Conservation (phyloP, 2,888 invertebrate genomes). For the Euzophera pinguis region DNA sequence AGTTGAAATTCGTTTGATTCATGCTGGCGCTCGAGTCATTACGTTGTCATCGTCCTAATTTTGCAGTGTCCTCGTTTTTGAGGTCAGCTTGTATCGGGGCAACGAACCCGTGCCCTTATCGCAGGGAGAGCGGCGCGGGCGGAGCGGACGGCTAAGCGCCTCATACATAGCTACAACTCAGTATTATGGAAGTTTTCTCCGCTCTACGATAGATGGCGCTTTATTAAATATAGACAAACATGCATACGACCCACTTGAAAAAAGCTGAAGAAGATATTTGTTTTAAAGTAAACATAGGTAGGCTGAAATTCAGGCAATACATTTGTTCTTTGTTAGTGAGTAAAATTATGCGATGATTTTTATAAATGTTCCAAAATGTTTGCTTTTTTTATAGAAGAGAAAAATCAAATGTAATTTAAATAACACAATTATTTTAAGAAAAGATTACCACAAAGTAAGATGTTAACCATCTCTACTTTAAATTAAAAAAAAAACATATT, state of each 20-base stretch:
- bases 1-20: conserved; percentile 51
- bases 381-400: too few species aligned
- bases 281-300: too few species aligned
- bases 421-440: too few species aligned
- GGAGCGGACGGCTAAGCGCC: conserved; percentile 29
- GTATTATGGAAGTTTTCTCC: conserved; percentile 32
- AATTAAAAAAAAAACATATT: too few species aligned
- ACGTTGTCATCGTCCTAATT: conserved; percentile 79
- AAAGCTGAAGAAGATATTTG: too few species aligned
- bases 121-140: conserved; percentile 52
- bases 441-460: too few species aligned
- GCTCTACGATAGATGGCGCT: conserved; percentile 66
- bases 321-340: too few species aligned
- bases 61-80: conserved; percentile 86
- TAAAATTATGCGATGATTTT: too few species aligned
- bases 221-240: not conserved
- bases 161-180: conserved; percentile 22
- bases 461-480: too few species aligned
- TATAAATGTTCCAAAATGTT: too few species aligned
- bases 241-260: not conserved
- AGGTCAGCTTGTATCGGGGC: conserved; percentile 82
- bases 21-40: conserved; percentile 66
- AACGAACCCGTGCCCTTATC: conserved; percentile 80
- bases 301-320: too few species aligned
- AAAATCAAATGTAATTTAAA: too few species aligned